Base-by-base conservation (phyloP, 2,797 vertebrate genomes). In the Argentina silus region DNA sequence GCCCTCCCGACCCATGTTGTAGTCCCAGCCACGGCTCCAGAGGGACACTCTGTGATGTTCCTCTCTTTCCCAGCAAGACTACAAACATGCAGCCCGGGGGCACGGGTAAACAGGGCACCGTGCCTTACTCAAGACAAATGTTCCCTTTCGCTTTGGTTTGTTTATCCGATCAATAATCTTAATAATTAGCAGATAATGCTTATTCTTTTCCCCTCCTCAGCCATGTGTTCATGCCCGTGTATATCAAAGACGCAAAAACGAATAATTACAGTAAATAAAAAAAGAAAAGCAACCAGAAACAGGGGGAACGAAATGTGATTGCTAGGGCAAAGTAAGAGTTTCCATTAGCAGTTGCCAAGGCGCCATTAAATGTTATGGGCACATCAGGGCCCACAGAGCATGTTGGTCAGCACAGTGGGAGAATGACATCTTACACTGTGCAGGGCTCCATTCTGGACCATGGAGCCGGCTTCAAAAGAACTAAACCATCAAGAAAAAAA, bases 281-380 rank as follows among this genome's bases (percentile, higher is more conserved):
- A 81, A 63, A 64, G 61, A 82, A 70, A 77, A 61, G 69, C 75
- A 87, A 83, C 85, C 75, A 82, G 78, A 86, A 69, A 82, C 23
- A 61, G 74, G 47, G 72, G 81, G 75, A 88, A 84, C 59, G 43
- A 85, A 89, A 87, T 80, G 85, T 80, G 90, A 92, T 91, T 90
- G 86, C 89, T 75, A 77, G 85, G 85, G 88, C 83, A 83, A 91
- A 88, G 87, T 92, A 93, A 95, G 91, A 94, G 81, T 94, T 95
- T 94, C 93, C 93, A 93, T 88, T 84, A 76, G 75, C 75, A 85
- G 91, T 92, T 91, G 92, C 93, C 94, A 95, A 92, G 88, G 87
- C 81, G 83, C 88, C 91, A 91, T 94, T 93, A 94, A 94, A 95
- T 90, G 90, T 94, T 94, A 94, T 91, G 90, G 93, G 93, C 92